Evolutionary conservation across 2,888 invertebrate species (phyloP).

Genomic region (Xestia rhomboidea): DNA sequence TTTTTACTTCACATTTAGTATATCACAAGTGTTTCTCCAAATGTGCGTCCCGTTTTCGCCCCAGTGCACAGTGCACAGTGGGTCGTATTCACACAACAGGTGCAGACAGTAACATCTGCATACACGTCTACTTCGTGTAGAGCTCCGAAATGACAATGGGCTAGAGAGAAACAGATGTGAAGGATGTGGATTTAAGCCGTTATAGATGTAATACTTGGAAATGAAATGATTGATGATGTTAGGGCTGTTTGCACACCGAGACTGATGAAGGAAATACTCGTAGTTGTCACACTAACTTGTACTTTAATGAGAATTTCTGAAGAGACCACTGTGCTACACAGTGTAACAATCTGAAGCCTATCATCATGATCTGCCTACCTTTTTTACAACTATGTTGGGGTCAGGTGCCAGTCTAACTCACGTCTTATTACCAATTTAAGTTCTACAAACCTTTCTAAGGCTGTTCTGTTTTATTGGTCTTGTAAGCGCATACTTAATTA

Average conservation of each 20-base stretch:
- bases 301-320: neutral
- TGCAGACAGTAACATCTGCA: conserved; percentile 44
- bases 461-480: neutral
- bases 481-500: neutral
- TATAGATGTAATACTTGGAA: neutral
- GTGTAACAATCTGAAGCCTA: neutral
- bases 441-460: neutral
- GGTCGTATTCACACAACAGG: conserved; percentile 47
- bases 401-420: neutral
- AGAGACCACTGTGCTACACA: neutral
- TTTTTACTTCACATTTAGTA: conserved; percentile 25
- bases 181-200: neutral
- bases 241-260: neutral
- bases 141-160: conserved; percentile 23
- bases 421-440: neutral
- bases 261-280: neutral
- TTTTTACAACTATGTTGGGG: neutral
- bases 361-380: neutral
- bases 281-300: neutral
- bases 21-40: conserved; percentile 34
- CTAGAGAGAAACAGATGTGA: conserved; percentile 4
- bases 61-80: conserved; percentile 40
- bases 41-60: conserved; percentile 28
- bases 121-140: neutral
- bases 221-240: conserved; percentile 28